These are phyloP conservation scores for Unio delphinus DNA, from an alignment of 2,888 invertebrate genomes.

Conservation along the genomic window DNA sequence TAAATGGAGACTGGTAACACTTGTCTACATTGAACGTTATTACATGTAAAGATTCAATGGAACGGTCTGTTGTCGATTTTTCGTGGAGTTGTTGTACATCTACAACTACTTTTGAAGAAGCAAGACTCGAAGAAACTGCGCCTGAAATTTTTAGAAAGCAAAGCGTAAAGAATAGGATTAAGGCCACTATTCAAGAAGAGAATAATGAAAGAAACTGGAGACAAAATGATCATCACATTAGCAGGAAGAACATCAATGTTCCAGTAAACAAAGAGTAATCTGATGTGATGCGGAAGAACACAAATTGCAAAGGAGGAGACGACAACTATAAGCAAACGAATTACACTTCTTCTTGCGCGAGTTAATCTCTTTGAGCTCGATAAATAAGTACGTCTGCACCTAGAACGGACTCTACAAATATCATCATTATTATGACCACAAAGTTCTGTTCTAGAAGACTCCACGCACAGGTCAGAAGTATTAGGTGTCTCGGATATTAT, in stretches of 20 bases:
- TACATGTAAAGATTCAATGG: too few species aligned
- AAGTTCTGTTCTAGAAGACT: background rate
- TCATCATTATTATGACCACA: background rate
- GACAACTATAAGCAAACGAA: conserved; percentile 90
- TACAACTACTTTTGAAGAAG: conserved; percentile 13
- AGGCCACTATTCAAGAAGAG: conserved; percentile 92
- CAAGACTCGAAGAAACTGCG: conserved; percentile 88
- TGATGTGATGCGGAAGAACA: conserved; percentile 88
- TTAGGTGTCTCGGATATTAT: too few species aligned
- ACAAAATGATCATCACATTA: conserved; percentile 75
- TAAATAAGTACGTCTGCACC: background rate
- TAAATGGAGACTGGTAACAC: too few species aligned
- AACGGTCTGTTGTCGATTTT: too few species aligned
- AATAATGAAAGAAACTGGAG: conserved; percentile 88
- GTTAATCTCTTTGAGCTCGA: conserved; percentile 68
- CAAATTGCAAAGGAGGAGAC: conserved; percentile 91
- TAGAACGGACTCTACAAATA: background rate
- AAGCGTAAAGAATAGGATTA: conserved; percentile 91
- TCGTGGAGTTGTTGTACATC: too few species aligned
- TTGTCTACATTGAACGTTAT: too few species aligned
- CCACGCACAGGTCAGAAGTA: too few species aligned
- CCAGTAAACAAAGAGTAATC: conserved; percentile 87
- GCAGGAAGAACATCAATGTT: conserved; percentile 70
- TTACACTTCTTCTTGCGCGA: conserved; percentile 86
- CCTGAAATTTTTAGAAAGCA: conserved; percentile 86